Conservation (phyloP, 2,888 invertebrate species). For the Creontiades dilutus region DNA sequence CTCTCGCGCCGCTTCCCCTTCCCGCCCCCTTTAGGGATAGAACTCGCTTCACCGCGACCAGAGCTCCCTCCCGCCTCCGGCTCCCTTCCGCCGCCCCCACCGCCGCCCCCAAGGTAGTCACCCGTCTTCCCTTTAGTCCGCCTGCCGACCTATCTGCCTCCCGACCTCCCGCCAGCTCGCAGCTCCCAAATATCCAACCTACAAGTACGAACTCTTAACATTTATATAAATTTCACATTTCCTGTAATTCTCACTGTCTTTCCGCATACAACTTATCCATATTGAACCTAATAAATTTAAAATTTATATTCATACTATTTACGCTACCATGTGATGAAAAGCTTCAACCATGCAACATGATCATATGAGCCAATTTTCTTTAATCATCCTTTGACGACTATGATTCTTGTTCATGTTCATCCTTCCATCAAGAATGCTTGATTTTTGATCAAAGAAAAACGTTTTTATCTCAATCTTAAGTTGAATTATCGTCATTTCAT, state of each 20-base stretch:
- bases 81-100: neutral
- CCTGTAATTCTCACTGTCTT: neutral
- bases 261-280: too few relatives aligned
- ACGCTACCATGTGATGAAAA: too few relatives aligned
- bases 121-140: slow-evolving; percentile 52
- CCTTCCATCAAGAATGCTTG: too few relatives aligned
- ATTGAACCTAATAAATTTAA: too few relatives aligned
- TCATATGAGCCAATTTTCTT: too few relatives aligned
- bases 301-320: too few relatives aligned
- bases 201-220: slow-evolving; percentile 13
- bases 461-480: too few relatives aligned
- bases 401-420: too few relatives aligned
- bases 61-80: slow-evolving; percentile 42
- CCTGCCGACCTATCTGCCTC: slow-evolving; percentile 43
- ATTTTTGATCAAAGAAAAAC: too few relatives aligned
- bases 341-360: too few relatives aligned
- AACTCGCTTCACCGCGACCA: slow-evolving; percentile 49
- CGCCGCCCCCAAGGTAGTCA: slow-evolving; percentile 59
- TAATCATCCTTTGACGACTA: too few relatives aligned
- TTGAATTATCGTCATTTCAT: too few relatives aligned
- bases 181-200: slow-evolving; percentile 22
- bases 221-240: neutral
- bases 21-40: neutral
- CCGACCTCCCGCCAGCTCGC: slow-evolving; percentile 40
- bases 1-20: neutral